Conservation (phyloP, 1,140 invertebrate species). For the Cecropterus lyciades region DNA sequence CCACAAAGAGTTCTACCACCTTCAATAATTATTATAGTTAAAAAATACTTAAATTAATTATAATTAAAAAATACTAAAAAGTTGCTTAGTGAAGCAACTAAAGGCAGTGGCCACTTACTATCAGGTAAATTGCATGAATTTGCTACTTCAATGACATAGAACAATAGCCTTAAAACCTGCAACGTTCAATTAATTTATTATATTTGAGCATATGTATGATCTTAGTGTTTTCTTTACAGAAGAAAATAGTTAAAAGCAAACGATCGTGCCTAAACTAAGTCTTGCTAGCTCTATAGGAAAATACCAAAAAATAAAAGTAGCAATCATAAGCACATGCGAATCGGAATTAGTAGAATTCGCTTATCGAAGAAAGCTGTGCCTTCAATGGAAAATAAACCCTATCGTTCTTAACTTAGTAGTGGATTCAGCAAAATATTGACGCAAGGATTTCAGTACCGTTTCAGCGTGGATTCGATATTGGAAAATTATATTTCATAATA, state of each 20-base stretch:
- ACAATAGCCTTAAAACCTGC: no score
- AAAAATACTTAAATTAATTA: no score
- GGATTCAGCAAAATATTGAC: neutral
- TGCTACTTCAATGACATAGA: no score
- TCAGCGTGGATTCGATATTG: constrained; percentile 4
- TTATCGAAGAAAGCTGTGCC: constrained; percentile 43
- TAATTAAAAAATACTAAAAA: no score
- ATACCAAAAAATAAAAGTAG: constrained; percentile 61
- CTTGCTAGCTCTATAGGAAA: constrained; percentile 52
- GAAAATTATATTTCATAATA: constrained; percentile 11
- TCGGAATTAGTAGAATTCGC: constrained; percentile 58
- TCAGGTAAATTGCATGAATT: no score
- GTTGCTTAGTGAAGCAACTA: no score
- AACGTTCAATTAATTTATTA: no score
- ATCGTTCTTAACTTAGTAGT: neutral
- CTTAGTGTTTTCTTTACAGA: no score
- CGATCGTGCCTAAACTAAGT: constrained; percentile 30
- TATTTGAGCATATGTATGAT: no score
- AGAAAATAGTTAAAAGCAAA: neutral
- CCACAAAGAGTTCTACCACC: no score
- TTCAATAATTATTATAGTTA: no score
- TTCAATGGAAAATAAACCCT: constrained; percentile 38
- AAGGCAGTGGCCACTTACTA: no score
- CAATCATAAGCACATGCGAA: constrained; percentile 61
- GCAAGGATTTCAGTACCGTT: neutral